Base-by-base conservation (phyloP, 2,113 vertebrate species). In the Oryzias javanicus region DNA sequence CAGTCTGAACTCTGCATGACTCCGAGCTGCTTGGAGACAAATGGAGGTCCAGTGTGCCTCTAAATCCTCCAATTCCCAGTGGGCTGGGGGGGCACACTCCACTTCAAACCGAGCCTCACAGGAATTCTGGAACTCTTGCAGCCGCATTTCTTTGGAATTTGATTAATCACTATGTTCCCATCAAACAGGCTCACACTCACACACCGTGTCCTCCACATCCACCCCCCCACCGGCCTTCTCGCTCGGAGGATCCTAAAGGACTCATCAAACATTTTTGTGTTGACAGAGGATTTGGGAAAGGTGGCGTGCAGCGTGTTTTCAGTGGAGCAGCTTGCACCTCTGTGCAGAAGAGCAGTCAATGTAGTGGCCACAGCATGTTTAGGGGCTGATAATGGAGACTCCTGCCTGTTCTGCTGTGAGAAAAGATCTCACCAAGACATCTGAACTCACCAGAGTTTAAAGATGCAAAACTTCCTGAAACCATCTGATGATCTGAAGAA, bases 1-100 rank as follows among this genome's bases (percentile, higher is more conserved):
- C 85, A 93, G 94, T 95, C 91, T 97, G 96, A 98, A 98, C 95
- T 98, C 94, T 95, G 90, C 79, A 86, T 97, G 96, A 98, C 95
- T 96, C 91, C 88, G 80, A 60, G 60, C 65, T 92, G 91, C 84
- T 91, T 83, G 65, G 93, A 95, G 94, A 96, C 91, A 94, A 96
- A 97, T 96, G 94, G 94, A 94, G 93, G 86, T 86, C 89, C 91
- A 89, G 80, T 86, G 90, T 85, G 85, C 91, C 93, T 93, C 91
- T 95, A 93, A 94, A 94, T 92, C 93, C 89, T 88, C 80, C 84
- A 85, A 93, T 92, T 93, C 95, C 94, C 94, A 84, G 27, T 70
- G 73, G 89, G 80, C 87, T 73, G 88, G 87, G 92, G 89, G 90
- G 90, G 54, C 60, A 83, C 76, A 62, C 65, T 72, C 52, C 52